Conservation (phyloP, 2,797 vertebrate genomes). For the Propithecus deckenii region DNA sequence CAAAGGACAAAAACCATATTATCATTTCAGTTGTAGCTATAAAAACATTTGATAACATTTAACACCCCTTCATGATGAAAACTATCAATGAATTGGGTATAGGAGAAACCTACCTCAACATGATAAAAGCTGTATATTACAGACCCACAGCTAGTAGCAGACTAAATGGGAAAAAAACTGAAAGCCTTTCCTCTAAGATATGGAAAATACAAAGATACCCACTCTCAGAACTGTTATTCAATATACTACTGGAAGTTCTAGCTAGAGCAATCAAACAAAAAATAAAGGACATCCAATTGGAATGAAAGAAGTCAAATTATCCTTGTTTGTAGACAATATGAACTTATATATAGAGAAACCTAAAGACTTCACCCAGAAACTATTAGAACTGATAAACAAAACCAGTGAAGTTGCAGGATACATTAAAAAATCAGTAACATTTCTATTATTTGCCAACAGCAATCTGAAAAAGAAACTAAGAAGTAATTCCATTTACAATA, state of each 20-base stretch:
- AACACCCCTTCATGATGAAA: background rate
- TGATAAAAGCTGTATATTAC: background rate
- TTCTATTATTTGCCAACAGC: background rate
- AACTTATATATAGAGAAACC: background rate
- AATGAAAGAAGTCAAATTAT: background rate
- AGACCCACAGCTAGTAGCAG: background rate
- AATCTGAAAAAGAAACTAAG: background rate
- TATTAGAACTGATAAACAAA: background rate
- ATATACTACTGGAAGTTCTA: background rate
- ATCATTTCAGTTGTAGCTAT: background rate
- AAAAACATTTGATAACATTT: background rate
- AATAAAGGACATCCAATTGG: background rate
- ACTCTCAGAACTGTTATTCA: background rate
- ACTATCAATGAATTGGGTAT: background rate
- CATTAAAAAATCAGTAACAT: background rate
- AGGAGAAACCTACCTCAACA: background rate
- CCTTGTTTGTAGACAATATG: no score
- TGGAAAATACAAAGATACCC: background rate
- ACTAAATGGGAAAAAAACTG: background rate
- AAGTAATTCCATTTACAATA: background rate
- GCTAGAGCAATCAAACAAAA: background rate
- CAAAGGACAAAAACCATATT: background rate
- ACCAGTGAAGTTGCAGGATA: background rate
- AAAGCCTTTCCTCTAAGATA: background rate
- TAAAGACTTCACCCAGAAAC: background rate